Evolutionary conservation across 2,888 invertebrate species (phyloP).

Genomic region (Agonum fuliginosum): DNA sequence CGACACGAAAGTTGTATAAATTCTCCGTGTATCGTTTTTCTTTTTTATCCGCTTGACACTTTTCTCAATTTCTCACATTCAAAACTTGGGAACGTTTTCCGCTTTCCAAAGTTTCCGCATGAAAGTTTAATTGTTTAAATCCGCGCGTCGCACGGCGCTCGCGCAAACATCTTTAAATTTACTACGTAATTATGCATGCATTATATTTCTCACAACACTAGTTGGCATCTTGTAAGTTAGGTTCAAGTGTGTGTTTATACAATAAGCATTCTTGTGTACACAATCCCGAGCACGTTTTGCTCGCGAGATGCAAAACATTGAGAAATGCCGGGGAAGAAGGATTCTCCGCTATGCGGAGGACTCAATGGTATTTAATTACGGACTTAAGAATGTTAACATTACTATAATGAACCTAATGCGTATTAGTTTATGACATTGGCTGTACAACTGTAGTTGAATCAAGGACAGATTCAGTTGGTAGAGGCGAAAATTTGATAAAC

Average conservation of each 20-base stretch:
- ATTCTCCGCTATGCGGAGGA: background rate
- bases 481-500: too few species aligned
- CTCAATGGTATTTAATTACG: constrained; percentile 17
- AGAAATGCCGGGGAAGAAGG: background rate
- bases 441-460: too few species aligned
- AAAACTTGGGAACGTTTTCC: constrained; percentile 29
- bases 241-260: constrained; percentile 6
- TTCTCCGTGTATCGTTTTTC: constrained; percentile 32
- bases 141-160: background rate
- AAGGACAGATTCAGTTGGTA: too few species aligned
- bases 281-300: constrained; percentile 32
- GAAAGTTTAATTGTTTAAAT: constrained; percentile 46
- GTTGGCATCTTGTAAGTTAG: constrained; percentile 28
- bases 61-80: constrained; percentile 27
- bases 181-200: constrained; percentile 36
- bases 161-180: constrained; percentile 36
- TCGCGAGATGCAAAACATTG: constrained; percentile 9
- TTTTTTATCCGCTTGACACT: constrained; percentile 9
- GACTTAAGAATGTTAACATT: too few species aligned
- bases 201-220: constrained; percentile 27
- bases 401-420: too few species aligned
- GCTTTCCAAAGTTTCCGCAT: constrained; percentile 25
- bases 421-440: too few species aligned
- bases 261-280: constrained; percentile 18
- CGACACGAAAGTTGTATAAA: constrained; percentile 32